phyloP scores from a whole-genome alignment of 2,113 vertebrate species.

The Antennarius striatus region DNA sequence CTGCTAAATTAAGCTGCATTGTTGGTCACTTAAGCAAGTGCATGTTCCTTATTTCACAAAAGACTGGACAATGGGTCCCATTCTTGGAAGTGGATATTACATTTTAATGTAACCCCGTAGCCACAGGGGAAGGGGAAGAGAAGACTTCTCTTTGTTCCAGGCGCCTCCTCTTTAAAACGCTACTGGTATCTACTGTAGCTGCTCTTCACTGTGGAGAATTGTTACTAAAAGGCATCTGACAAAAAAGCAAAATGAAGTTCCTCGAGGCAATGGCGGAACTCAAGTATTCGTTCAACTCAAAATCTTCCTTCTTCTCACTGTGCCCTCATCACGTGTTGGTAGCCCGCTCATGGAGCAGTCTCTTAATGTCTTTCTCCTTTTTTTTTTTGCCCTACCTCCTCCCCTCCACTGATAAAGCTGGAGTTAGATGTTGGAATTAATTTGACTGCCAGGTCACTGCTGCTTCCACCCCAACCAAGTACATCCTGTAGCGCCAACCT shows the following conservation, averaged over 20 bases:
- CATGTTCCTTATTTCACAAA: conserved; percentile 57
- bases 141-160: conserved; percentile 70
- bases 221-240: conserved; percentile 34
- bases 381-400: neutral
- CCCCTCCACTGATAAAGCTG: neutral
- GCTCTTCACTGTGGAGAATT: conserved; percentile 32
- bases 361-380: neutral
- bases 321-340: neutral
- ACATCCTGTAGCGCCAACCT: neutral
- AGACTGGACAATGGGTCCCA: conserved; percentile 54
- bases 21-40: conserved; percentile 68
- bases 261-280: conserved; percentile 35
- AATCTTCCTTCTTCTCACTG: conserved; percentile 11
- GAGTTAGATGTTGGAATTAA: too few species aligned
- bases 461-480: neutral
- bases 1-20: conserved; percentile 61
- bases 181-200: neutral
- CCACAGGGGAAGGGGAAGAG: conserved; percentile 62
- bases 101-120: conserved; percentile 66
- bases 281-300: conserved; percentile 23
- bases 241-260: conserved; percentile 28
- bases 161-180: conserved; percentile 47
- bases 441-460: too few species aligned
- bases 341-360: neutral
- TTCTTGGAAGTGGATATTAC: conserved; percentile 65